These are phyloP conservation scores for Carpatolechia fugitivella DNA, from an alignment of 2,888 invertebrate species.

Conservation along the genomic window DNA sequence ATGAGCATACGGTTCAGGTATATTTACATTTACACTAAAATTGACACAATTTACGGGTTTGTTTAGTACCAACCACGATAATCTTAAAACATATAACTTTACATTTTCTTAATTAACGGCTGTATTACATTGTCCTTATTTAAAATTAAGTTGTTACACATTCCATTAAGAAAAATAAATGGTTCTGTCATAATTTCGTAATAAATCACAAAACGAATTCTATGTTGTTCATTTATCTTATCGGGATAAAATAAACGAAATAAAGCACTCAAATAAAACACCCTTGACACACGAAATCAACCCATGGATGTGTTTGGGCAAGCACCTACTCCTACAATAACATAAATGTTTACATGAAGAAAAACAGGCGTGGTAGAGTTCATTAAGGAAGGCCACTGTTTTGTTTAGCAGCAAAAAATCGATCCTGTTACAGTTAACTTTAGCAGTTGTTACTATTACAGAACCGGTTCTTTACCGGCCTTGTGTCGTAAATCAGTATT, in stretches of 20 bases:
- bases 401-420: slow-evolving; percentile 47
- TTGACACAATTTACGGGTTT: too few species aligned
- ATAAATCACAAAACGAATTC: slow-evolving; percentile 1
- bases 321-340: not conserved
- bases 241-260: not conserved
- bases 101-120: not conserved
- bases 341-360: too few species aligned
- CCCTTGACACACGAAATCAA: not conserved
- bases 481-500: slow-evolving; percentile 12
- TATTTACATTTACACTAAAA: too few species aligned
- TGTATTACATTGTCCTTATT: slow-evolving; percentile 11
- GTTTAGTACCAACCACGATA: too few species aligned
- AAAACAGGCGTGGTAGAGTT: too few species aligned
- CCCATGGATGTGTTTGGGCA: not conserved
- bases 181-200: not conserved
- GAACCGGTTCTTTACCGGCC: slow-evolving; percentile 15
- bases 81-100: too few species aligned
- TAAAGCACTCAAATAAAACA: not conserved
- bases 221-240: not conserved
- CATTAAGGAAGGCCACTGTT: slow-evolving; percentile 34
- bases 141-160: not conserved
- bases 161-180: slow-evolving; percentile 1
- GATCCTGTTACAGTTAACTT: slow-evolving; percentile 38
- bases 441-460: slow-evolving; percentile 7
- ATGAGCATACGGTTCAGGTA: not conserved